Percentiles rank a stretch among this genome's conserved stretches.
These are phyloP conservation scores for Drosophila pachea DNA, from an alignment of 1,140 invertebrate species.

Conservation along the genomic window DNA sequence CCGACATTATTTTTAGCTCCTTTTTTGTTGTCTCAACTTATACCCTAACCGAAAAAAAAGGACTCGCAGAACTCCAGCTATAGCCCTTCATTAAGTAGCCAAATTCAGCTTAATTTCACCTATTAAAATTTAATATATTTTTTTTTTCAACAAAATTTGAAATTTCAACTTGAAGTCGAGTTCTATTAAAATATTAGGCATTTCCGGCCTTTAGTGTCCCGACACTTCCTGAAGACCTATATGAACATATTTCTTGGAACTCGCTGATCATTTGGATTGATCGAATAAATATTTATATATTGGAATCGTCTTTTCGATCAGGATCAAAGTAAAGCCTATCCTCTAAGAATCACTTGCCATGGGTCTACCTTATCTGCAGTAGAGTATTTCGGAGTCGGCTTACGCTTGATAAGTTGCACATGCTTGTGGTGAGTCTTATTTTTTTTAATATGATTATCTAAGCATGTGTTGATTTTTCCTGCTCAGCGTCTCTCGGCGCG, in stretches of 20 bases:
- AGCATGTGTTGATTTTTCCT: slow-evolving; percentile 76
- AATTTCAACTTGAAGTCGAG: neutral
- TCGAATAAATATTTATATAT: too few species aligned
- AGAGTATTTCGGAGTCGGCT: neutral
- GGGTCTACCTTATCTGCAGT: neutral
- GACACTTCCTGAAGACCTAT: neutral
- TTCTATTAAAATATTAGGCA: too few species aligned
- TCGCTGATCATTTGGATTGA: too few species aligned
- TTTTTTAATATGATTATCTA: slow-evolving; percentile 52
- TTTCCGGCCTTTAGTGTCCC: too few species aligned
- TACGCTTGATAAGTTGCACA: too few species aligned
- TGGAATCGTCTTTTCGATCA: too few species aligned
- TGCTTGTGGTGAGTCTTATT: slow-evolving; percentile 1
- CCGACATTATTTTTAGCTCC: slow-evolving; percentile 7
- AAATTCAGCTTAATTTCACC: neutral
- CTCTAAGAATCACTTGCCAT: too few species aligned
- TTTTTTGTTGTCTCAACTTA: slow-evolving; percentile 17
- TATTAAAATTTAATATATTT: neutral
- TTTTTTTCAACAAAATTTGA: neutral
- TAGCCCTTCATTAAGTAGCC: neutral
- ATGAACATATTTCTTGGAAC: neutral
- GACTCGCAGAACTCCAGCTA: neutral
- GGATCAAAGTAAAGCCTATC: too few species aligned
- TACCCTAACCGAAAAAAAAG: slow-evolving; percentile 6
- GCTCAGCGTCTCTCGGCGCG: slow-evolving; percentile 30